Evolutionary conservation across 2,113 vertebrate genomes (phyloP), one percentile per base, ranked within the genome.

Genomic region (Gallinago media): DNA sequence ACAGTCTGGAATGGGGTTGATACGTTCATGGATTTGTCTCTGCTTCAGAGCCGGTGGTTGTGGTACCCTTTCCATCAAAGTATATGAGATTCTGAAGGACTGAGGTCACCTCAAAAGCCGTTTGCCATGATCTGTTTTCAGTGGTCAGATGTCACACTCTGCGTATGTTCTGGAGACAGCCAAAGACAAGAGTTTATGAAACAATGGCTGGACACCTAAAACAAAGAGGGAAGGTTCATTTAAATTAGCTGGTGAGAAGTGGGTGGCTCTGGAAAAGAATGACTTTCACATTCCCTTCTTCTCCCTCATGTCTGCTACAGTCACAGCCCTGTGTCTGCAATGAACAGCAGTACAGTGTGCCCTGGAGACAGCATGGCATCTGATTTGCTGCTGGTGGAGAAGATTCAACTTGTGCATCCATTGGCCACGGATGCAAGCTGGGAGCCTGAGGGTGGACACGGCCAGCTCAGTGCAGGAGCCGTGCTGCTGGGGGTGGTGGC

Each of bases 331-430:
- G 15, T 46, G 58, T 23, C 44, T 67, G 29, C 38, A 26, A 6
- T 3, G 17, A 50, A 14, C 13, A 58, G 26, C 15, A 32, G 34
- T 4, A 2, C 2, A 4, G 1, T 55, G 59, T 26, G n/a, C 26
- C 17, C 22, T 0, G 2, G 31, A 22, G 40, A 49, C 29, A 34
- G 31, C 15, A 54, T 42, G 6, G 1, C 0, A 0, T 31, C 27
- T 16, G 12, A 26, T 36, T 40, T 54, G 7, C 5, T 15, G 32
- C 12, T 23, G 29, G 26, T 27, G 42, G 34, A 1, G 10, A 68
- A 40, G 25, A 6, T 19, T 47, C 3, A 2, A 38, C 38, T 9
- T 15, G 6, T 11, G 59, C 25, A 23, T 11, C 27, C 40, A 8
- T 12, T 4, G 40, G 9, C 6, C 12, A 50, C 1, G 52, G 58